phyloP scores from a whole-genome alignment of 2,113 vertebrate species.

The Phocoena phocoena region DNA sequence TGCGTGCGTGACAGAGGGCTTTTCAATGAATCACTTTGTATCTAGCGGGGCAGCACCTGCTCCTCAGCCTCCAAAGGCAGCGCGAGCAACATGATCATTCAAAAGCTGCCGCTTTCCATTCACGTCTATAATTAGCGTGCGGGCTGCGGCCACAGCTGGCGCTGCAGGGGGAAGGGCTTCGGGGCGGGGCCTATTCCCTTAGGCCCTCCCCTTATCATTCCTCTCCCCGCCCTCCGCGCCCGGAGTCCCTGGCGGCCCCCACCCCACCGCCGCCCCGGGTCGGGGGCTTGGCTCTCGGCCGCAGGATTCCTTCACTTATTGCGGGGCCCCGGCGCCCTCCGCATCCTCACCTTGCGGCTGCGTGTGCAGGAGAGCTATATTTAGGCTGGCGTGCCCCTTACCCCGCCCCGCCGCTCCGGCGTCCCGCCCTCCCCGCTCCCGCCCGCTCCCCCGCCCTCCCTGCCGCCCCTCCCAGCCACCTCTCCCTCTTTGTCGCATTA shows the following conservation, averaged over 20 bases:
- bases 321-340: slow-evolving; percentile 52
- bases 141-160: neutral
- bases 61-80: slow-evolving; percentile 56
- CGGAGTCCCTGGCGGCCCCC: accelerated
- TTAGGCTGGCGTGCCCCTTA: slow-evolving; percentile 68
- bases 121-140: slow-evolving; percentile 71
- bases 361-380: slow-evolving; percentile 75
- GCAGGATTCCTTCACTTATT: neutral
- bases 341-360: slow-evolving; percentile 66
- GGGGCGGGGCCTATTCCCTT: neutral
- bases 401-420: neutral
- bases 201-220: neutral
- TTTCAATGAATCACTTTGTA: slow-evolving; percentile 58
- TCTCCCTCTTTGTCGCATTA: slow-evolving; percentile 89
- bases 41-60: slow-evolving; percentile 73
- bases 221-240: neutral
- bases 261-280: accelerated
- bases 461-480: slow-evolving; percentile 82
- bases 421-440: slow-evolving; percentile 49
- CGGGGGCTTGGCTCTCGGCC: neutral
- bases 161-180: neutral
- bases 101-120: slow-evolving; percentile 75
- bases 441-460: slow-evolving; percentile 66
- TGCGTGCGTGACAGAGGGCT: slow-evolving; percentile 9
- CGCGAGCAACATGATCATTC: slow-evolving; percentile 64